These are phyloP conservation scores for Botia almorhae DNA, from an alignment of 2,797 vertebrate genomes.

Conservation along the genomic window DNA sequence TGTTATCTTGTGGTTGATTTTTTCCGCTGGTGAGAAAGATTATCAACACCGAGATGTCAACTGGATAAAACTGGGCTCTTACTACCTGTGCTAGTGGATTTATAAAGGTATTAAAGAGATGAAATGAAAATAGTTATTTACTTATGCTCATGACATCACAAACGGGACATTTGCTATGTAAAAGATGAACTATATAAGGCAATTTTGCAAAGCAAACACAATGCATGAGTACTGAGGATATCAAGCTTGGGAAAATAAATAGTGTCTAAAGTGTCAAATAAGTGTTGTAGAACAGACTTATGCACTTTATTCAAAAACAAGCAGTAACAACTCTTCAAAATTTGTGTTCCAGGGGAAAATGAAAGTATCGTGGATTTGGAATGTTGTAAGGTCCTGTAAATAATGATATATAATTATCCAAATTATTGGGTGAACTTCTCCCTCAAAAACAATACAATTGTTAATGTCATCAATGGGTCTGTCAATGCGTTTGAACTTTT, in stretches of 20 bases:
- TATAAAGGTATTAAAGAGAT: not conserved
- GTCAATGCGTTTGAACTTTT: not conserved
- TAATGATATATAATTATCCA: too few relatives aligned
- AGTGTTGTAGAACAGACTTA: too few relatives aligned
- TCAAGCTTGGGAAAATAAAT: not conserved
- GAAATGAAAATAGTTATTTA: not conserved
- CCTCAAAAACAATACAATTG: not conserved
- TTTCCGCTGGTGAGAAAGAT: not conserved
- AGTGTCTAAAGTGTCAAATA: too few relatives aligned
- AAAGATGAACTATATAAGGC: not conserved
- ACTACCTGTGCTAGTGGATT: slow-evolving; percentile 1
- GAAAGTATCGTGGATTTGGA: too few relatives aligned
- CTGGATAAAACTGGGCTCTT: not conserved
- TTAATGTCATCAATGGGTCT: not conserved
- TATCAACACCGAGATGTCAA: slow-evolving; percentile 9
- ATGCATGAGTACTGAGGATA: not conserved
- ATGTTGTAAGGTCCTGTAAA: too few relatives aligned
- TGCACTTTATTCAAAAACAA: too few relatives aligned
- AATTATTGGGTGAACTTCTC: too few relatives aligned
- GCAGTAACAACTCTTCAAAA: too few relatives aligned
- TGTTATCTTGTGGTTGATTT: too few relatives aligned
- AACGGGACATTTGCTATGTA: not conserved
- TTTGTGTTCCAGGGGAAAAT: too few relatives aligned
- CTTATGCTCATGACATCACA: not conserved
- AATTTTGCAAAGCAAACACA: not conserved